phyloP scores from a whole-genome alignment of 30 jellyfish, hydroid and myxozoan species.

The Aurelia sp. region DNA sequence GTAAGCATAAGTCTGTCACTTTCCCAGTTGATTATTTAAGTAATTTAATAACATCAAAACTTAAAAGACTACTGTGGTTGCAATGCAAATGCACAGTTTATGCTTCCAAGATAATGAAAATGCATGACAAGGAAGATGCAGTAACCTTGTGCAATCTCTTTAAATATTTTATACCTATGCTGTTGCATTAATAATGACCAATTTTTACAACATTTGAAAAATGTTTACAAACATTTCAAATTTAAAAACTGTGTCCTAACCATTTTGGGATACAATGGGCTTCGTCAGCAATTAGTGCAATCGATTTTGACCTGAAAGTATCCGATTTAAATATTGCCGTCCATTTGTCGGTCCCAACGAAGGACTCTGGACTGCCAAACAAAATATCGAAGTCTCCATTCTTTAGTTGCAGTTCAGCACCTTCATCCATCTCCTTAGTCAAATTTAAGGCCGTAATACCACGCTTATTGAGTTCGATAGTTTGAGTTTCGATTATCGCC shows the following conservation, averaged over 20 bases:
- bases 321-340: background rate
- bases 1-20: no score
- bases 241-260: constrained; percentile 3
- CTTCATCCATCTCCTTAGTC: constrained; percentile 22
- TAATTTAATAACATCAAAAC: no score
- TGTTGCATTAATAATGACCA: no score
- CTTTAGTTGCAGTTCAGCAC: background rate
- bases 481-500: background rate
- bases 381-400: constrained; percentile 19
- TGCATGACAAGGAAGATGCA: no score
- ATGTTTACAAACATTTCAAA: no score
- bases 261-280: constrained; percentile 39
- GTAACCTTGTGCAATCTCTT: no score
- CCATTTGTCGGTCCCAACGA: constrained; percentile 26
- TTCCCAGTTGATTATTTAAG: no score
- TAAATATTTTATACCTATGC: no score
- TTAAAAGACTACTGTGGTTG: no score
- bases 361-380: constrained; percentile 38
- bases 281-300: constrained; percentile 27
- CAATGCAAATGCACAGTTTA: no score
- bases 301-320: constrained; percentile 1
- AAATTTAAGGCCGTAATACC: constrained; percentile 18
- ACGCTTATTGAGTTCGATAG: constrained; percentile 21
- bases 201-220: no score
- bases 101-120: no score